Percentiles rank a stretch among this genome's conserved stretches.
phyloP scores from a whole-genome alignment of 2,113 vertebrate species.

The Platanista minor region DNA sequence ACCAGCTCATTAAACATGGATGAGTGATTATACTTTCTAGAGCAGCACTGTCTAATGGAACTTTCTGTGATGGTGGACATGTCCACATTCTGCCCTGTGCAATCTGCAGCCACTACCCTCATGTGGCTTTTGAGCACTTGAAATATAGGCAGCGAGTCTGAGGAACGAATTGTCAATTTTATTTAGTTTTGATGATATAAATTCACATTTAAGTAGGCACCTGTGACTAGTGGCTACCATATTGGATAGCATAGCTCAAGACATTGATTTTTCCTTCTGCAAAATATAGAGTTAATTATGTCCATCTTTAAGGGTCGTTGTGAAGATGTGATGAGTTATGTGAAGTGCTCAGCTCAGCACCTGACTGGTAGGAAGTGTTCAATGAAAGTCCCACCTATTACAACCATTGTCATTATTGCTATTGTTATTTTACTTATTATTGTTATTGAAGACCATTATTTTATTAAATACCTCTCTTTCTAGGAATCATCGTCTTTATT shows the following conservation, averaged over 20 bases:
- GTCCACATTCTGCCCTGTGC: neutral
- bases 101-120: neutral
- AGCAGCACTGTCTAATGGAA: neutral
- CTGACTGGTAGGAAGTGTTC: neutral
- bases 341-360: neutral
- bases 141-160: neutral
- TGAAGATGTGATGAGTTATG: neutral
- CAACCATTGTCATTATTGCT: neutral
- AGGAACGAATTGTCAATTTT: neutral
- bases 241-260: neutral
- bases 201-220: neutral
- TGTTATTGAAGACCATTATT: neutral
- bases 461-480: neutral
- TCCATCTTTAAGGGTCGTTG: neutral
- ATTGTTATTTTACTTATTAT: neutral
- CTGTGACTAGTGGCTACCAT: fast-evolving
- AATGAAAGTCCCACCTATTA: neutral
- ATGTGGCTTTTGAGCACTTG: neutral
- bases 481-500: neutral
- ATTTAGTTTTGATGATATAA: neutral
- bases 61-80: neutral
- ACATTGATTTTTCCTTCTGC: neutral
- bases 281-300: neutral
- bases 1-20: neutral
- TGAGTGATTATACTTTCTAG: neutral